A percentile compares a stretch with the other conserved stretches of the same genome.
Conservation (phyloP, 1,140 invertebrate genomes). For the Anastatus disparis region DNA sequence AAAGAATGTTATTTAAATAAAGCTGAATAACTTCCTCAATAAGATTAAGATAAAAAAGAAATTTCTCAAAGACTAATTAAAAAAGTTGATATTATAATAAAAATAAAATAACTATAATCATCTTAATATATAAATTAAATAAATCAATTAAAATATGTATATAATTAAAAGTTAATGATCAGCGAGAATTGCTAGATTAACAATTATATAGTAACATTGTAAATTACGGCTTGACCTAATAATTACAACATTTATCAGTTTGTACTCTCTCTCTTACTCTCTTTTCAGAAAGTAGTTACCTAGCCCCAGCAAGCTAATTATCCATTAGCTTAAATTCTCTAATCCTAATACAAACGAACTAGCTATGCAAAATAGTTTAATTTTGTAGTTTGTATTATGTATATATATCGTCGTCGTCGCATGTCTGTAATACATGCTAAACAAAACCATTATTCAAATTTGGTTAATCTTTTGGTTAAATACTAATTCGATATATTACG, state of each 20-base stretch:
- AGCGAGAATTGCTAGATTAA: background rate
- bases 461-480: no score
- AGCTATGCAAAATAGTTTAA: slow-evolving; percentile 14
- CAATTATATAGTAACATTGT: background rate
- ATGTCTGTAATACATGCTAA: no score
- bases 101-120: background rate
- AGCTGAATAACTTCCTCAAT: background rate
- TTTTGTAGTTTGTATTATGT: slow-evolving; percentile 11
- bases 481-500: no score
- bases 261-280: background rate
- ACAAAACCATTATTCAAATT: no score
- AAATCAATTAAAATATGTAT: no score
- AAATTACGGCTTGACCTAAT: slow-evolving; percentile 25
- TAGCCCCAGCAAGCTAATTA: no score
- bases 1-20: no score
- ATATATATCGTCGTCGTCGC: no score
- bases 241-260: slow-evolving; percentile 12
- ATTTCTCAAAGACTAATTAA: background rate
- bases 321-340: slow-evolving; percentile 22
- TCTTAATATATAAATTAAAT: no score
- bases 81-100: background rate
- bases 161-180: background rate
- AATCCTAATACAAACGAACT: slow-evolving; percentile 10
- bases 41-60: no score
- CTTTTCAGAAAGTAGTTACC: no score